phyloP scores from a whole-genome alignment of 2,113 vertebrate genomes.

The Blennius ocellaris region DNA sequence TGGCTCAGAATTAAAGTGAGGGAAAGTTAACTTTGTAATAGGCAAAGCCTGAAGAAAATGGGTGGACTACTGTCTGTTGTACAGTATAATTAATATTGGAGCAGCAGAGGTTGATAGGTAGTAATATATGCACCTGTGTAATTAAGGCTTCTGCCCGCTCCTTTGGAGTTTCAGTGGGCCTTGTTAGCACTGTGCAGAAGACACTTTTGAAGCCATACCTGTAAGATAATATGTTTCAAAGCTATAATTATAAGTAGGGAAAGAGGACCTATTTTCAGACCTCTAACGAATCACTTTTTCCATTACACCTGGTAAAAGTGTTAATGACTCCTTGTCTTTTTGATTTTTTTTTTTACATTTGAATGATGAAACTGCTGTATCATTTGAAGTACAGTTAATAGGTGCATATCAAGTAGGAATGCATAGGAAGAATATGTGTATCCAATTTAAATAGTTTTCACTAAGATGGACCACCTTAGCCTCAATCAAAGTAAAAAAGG shows the following conservation, averaged over 20 bases:
- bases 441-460: constrained; percentile 73
- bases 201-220: constrained; percentile 78
- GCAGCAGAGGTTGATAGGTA: constrained; percentile 65
- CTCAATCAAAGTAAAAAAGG: constrained; percentile 35
- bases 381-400: constrained; percentile 78
- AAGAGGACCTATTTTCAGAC: constrained; percentile 82
- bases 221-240: constrained; percentile 83
- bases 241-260: constrained; percentile 82
- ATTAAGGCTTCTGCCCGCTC: constrained; percentile 77
- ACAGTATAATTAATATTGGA: constrained; percentile 75
- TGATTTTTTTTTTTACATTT: constrained; percentile 79
- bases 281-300: constrained; percentile 84
- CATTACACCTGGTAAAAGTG: constrained; percentile 84
- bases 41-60: constrained; percentile 54
- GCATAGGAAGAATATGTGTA: constrained; percentile 45
- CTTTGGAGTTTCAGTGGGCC: constrained; percentile 65
- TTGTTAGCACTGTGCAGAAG: constrained; percentile 77
- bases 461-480: constrained; percentile 28
- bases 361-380: constrained; percentile 81
- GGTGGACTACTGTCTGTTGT: constrained; percentile 53
- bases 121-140: constrained; percentile 78
- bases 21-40: constrained; percentile 79
- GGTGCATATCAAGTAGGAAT: constrained; percentile 71
- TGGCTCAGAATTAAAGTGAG: constrained; percentile 54
- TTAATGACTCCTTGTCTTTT: constrained; percentile 84